These are phyloP conservation scores for Heliornis fulica DNA, from an alignment of 2,113 vertebrate species.

Conservation along the genomic window DNA sequence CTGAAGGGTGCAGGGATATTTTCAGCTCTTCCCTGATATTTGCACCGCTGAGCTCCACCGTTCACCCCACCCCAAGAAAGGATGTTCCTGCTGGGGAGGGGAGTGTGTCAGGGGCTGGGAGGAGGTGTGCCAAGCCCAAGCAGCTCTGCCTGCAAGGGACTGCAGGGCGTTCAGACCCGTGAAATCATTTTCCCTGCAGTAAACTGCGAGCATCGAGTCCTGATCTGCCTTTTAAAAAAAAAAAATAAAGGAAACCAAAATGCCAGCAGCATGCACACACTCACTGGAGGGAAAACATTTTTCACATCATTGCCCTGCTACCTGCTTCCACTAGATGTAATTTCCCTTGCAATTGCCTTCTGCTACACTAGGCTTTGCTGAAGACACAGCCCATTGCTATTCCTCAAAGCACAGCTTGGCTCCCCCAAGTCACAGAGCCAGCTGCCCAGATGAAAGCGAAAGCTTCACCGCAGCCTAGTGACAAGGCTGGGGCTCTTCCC, in stretches of 20 bases:
- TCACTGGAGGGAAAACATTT: background rate
- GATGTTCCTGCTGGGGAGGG: background rate
- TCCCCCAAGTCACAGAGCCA: background rate
- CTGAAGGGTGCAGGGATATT: background rate
- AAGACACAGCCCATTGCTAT: background rate
- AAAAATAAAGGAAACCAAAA: background rate
- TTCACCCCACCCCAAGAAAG: background rate
- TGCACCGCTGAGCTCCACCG: background rate
- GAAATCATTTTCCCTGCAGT: background rate
- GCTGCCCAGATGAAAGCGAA: background rate
- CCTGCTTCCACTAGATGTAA: background rate
- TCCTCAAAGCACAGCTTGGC: background rate
- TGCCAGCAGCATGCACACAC: background rate
- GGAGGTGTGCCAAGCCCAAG: background rate
- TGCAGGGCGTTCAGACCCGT: background rate
- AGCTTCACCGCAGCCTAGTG: background rate
- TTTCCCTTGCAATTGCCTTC: constrained; percentile 1
- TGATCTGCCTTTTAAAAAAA: background rate
- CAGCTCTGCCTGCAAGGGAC: background rate
- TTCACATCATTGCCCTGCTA: background rate
- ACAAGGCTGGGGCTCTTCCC: background rate
- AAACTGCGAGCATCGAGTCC: background rate
- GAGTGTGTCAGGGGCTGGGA: background rate
- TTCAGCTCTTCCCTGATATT: background rate
- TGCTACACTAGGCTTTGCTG: constrained; percentile 7